Conservation (phyloP, 1,140 invertebrate species). For the Drosophila pachea region DNA sequence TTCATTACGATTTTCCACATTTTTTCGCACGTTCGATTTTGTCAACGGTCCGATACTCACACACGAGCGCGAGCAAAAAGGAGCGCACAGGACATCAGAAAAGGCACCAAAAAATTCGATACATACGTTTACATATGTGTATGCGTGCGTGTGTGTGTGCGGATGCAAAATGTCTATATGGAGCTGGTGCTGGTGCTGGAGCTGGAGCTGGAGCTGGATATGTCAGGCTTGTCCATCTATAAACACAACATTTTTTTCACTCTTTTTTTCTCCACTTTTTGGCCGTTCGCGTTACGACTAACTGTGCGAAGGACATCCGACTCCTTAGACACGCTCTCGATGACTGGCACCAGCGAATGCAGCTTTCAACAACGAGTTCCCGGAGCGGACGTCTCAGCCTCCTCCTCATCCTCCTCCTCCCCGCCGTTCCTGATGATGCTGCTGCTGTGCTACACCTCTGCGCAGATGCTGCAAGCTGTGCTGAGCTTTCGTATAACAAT, state of each 20-base stretch:
- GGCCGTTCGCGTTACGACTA: conserved; percentile 2
- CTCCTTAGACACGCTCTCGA: conserved; percentile 34
- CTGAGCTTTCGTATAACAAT: conserved; percentile 33
- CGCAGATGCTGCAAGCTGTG: conserved; percentile 36
- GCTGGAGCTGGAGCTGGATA: not conserved
- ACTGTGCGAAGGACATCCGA: conserved; percentile 22
- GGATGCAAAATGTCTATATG: conserved; percentile 5
- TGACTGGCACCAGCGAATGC: conserved; percentile 35
- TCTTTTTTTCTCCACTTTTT: conserved; percentile 22
- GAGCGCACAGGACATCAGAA: not conserved
- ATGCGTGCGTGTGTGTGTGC: not conserved
- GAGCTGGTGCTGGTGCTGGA: conserved; percentile 1
- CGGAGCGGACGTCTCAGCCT: conserved; percentile 14
- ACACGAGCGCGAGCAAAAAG: not conserved
- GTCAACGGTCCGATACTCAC: not conserved
- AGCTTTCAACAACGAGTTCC: conserved; percentile 32
- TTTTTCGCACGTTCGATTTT: not conserved
- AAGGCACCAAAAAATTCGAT: not conserved
- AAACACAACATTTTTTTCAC: conserved; percentile 35
- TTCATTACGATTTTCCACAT: too few relatives aligned
- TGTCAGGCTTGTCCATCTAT: conserved; percentile 22
- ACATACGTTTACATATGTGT: conserved; percentile 9
- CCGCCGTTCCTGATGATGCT: not conserved
- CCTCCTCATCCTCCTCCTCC: too few relatives aligned
- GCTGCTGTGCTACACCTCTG: conserved; percentile 24